Evolutionary conservation across 1,140 invertebrate genomes (phyloP), one percentile per base, ranked within the genome.

Genomic region (Latrodectus geometricus): DNA sequence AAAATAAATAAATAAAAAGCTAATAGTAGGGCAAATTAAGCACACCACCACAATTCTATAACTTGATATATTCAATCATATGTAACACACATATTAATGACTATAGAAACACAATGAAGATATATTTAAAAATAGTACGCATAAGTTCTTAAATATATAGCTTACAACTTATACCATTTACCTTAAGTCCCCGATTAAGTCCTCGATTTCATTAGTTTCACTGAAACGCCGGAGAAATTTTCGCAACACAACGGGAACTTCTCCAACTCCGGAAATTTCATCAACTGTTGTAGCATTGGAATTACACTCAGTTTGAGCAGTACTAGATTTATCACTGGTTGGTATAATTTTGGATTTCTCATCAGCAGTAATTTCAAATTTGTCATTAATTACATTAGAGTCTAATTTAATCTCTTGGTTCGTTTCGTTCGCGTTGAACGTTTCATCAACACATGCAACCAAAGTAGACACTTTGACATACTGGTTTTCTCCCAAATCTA

Each of bases 401-500:
- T 76, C 21, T 54, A 21, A 21, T 14, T 76, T 23, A 48, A 61
- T 56, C 14, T 56, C 52, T 61, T 50, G 50, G 9, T 23, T 8
- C 8, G 72, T 15, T 21, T 21, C 52, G 20, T 66, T 21, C 4
- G n/a, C 4, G 14, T 69, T 65, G 1, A 84, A 68, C 5, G 61
- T 72, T 52, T 72, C 68, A 49, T 61, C 66, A 14, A 86, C 83
- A 49, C 65, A 69, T 20, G 76, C 83, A 9, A 86, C 83, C 7
- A 86, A 23, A 7, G 83, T 56, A 3, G 83, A 86, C 9, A 70
- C 66, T 48, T 77, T 78, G 5, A 86, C 83, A 61, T 77, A 86
- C 49, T 35, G 21, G 77, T 86, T 86, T 14, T 86, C 74, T 8
- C 83, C 83, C 21, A 86, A 86, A n/a, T 86, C 74, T 21, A 77